Evolutionary conservation across 2,888 invertebrate genomes (phyloP), one percentile per base, ranked within the genome.

Genomic region (Allophyes oxyacanthae): DNA sequence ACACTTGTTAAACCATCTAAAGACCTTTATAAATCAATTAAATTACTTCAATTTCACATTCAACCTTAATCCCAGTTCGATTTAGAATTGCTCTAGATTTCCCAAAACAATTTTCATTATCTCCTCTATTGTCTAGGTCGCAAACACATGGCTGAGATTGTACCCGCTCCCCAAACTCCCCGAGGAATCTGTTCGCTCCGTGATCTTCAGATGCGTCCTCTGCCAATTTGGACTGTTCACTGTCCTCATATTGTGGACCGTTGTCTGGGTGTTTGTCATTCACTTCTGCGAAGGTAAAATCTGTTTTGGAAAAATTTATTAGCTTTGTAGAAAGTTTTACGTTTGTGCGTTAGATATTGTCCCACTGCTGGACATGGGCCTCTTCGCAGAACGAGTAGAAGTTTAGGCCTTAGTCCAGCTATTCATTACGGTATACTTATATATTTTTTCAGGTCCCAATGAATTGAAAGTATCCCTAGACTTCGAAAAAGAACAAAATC

Each of bases 241-340:
- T 55, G 87, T 96, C 28, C 88, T 96, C 33, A 79, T 95, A 0
- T 77, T 95, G 8, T 96, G 96, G 96, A 95, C 96, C 0, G 72
- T 95, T 10, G 77, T 95, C 9, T 96, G 96, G 74, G 95, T 96
- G 0, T 94, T 95, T 13, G 90, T 95, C 0, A 96, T 97, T 82
- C 94, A 95, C 64, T 90, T 93, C 14, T 95, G 95, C 60, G 96
- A 97, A 94, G 96, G 95, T 95, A 89, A 60, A 9, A 28, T 28
- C 6, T 4, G 28, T 28, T 28, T 8, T 28, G 6, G 1, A 6
- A 25, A 25, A 5, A 25, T 25, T 20, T 20, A 20, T 20, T 2
- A 20, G 4, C 20, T 20, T 20, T 20, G 20, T 20, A 20, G 20
- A 20, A 20, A 20, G 20, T 2, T 20, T 20, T 20, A 3, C 2